Evolutionary conservation across 2,888 invertebrate genomes (phyloP), one percentile per base, ranked within the genome.

Genomic region (Amiota communis): DNA sequence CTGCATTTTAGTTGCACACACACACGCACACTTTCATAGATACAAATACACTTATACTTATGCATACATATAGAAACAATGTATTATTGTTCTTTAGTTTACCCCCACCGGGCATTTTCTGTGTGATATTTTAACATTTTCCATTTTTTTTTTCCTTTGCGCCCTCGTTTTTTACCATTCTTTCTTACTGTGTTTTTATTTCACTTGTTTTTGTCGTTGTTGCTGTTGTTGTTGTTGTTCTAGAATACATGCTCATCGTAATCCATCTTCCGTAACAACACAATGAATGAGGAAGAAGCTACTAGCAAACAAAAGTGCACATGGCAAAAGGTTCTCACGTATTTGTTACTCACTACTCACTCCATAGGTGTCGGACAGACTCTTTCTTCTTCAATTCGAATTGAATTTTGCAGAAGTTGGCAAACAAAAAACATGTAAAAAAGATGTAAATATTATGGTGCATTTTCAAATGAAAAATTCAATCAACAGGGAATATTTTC

Each of bases 261-360:
- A 36, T 36, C 36, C 36, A 36, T 36, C 78, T 77, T 75, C 76
- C 73, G 70, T 76, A 64, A 69, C 73, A 53, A 72, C 71, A 80
- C 80, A 84, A 82, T 85, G 83, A 64, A 64, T 64, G 46, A 83
- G 85, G 82, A 83, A 83, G 85, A 36, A 36, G 36, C 36, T 36
- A 36, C 36, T 6, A 36, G 36, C 36, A 36, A 36, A 6, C 36
- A 36, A 36, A 36, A 36, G 36, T 36, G 36, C 36, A 36, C 84
- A 78, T 77, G 79, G 82, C 85, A 82, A 83, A 85, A 83, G 84
- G 84, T 84, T 85, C 83, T 84, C 83, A 85, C 84, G 85, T 85
- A 82, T 81, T 80, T 77, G 77, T 81, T 83, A 80, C 82, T n/a
- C n/a, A n/a, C n/a, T n/a, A n/a, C n/a, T 53, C 13, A 2, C 82